Base-by-base conservation (phyloP, 2,888 invertebrate species). In the Xestobium rufovillosum region DNA sequence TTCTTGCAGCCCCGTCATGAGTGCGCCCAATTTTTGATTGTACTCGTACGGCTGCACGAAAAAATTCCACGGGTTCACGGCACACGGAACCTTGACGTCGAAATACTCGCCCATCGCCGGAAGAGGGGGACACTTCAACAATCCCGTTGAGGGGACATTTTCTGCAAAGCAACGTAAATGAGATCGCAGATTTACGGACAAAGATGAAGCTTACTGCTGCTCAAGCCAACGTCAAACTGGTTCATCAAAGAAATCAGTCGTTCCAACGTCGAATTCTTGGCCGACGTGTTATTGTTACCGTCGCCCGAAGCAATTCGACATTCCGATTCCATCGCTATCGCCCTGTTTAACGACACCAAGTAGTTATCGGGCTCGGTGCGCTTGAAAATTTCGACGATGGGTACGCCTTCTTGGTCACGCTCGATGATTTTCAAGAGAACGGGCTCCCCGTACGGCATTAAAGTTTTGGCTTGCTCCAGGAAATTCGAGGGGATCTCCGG, bases 11-110 rank as follows among this genome's bases (percentile, higher is more conserved):
- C 73, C 60, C n/a, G 66, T 59, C 83, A 83, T 84, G 70, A 85
- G 67, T 8, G 66, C 61, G 47, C 69, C 66, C 4, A 82, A 62
- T 28, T 71, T 63, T 3, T 55, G 57, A 32, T 58, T 56, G 10
- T 59, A 52, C 15, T 62, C 59, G 38, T 69, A 65, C 0, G 75
- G 74, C 56, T 74, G 74, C 2, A 75, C 65, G 71, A 72, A 38
- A 52, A 83, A 83, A 64, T 80, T 78, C 62, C 75, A 74, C 0
- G 88, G 88, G 70, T 78, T 82, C 2, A 85, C 81, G 0, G 84
- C 83, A 69, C 82, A 77, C 1, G 82, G 75, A 36, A 87, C 70
- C 53, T 75, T 73, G 9, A 87, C 79, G 55, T 83, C 80, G 54
- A 83, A 81, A 53, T 71, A 79, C 19, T 70, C 63, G 2, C 73